Percentiles rank a stretch among this genome's conserved stretches.
These are phyloP conservation scores for Cephus pulcher DNA, from an alignment of 2,888 invertebrate genomes.

Conservation along the genomic window DNA sequence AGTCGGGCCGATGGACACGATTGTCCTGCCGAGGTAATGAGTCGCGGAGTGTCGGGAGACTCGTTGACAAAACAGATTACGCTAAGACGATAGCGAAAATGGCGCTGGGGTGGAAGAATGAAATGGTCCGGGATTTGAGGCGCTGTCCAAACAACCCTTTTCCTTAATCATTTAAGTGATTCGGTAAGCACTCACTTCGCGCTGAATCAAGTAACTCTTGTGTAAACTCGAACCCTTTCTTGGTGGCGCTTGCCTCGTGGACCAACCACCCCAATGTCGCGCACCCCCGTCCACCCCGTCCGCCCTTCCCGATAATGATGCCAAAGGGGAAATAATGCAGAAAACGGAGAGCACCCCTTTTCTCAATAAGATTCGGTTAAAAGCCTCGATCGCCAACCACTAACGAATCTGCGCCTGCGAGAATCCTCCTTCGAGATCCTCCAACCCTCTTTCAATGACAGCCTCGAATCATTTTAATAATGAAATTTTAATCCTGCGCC, in stretches of 20 bases:
- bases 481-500: too few relatives aligned
- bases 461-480: too few relatives aligned
- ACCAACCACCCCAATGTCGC: slow-evolving; percentile 16
- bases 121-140: slow-evolving; percentile 53
- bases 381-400: too few relatives aligned
- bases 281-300: slow-evolving; percentile 25
- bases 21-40: slow-evolving; percentile 46
- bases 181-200: slow-evolving; percentile 59
- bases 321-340: slow-evolving; percentile 43
- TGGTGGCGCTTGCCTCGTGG: slow-evolving; percentile 13
- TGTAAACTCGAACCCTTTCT: slow-evolving; percentile 55
- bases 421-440: too few relatives aligned
- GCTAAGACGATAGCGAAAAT: slow-evolving; percentile 43
- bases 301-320: slow-evolving; percentile 50
- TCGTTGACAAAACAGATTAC: slow-evolving; percentile 66
- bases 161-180: slow-evolving; percentile 67
- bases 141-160: slow-evolving; percentile 66
- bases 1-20: too few relatives aligned
- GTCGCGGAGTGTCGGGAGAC: slow-evolving; percentile 45
- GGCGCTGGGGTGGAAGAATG: slow-evolving; percentile 45
- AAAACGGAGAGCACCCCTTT: too few relatives aligned
- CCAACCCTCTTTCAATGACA: too few relatives aligned
- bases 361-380: too few relatives aligned
- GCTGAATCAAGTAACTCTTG: slow-evolving; percentile 55
- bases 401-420: too few relatives aligned